A percentile compares a stretch with the other conserved stretches of the same genome.
These are phyloP conservation scores for Ovis canadensis DNA, from an alignment of 2,113 vertebrate genomes.

Conservation along the genomic window DNA sequence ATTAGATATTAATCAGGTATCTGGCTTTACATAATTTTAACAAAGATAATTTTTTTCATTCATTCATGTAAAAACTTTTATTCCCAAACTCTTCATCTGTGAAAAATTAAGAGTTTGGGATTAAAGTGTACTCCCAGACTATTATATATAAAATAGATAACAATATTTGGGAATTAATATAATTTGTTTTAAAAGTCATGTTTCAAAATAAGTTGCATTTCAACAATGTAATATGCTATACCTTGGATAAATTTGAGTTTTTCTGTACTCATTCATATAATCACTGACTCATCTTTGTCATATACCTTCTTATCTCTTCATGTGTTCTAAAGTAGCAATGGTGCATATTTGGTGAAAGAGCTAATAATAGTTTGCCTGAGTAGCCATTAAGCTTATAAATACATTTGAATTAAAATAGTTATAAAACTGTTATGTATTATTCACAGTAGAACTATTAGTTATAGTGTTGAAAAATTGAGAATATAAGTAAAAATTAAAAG, in stretches of 20 bases:
- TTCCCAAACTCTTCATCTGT: background rate
- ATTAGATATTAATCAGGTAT: background rate
- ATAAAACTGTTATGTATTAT: background rate
- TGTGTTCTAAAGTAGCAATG: background rate
- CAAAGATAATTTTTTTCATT: background rate
- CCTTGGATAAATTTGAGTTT: background rate
- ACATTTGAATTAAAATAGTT: background rate
- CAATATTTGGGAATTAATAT: background rate
- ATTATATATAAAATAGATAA: background rate
- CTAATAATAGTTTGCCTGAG: background rate
- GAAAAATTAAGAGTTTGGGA: background rate
- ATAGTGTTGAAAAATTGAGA: background rate
- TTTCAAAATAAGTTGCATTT: background rate
- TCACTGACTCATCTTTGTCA: background rate
- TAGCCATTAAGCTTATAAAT: background rate
- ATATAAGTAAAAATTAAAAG: conserved; percentile 21
- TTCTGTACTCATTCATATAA: background rate
- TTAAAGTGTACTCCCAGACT: background rate
- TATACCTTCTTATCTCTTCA: background rate
- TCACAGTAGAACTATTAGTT: background rate
- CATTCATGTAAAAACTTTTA: background rate
- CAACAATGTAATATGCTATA: background rate
- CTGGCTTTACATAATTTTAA: background rate
- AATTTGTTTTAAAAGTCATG: background rate
- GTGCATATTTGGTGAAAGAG: background rate